Evolutionary conservation across 2,888 invertebrate genomes (phyloP), one percentile per base, ranked within the genome.

Genomic region (Galerucella calmariensis): DNA sequence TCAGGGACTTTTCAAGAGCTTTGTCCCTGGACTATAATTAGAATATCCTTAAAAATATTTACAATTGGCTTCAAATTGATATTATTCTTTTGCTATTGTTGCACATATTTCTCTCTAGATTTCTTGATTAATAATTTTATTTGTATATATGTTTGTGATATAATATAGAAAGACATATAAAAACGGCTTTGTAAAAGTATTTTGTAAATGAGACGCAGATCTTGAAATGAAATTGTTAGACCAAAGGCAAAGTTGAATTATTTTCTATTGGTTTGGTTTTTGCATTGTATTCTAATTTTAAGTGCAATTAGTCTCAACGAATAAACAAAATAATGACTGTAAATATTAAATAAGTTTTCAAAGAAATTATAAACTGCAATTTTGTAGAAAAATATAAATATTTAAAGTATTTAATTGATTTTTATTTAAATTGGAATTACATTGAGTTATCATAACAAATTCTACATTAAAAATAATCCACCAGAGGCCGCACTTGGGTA

Each of bases 371-470:
- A 78, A 78, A 72, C 75, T 82, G 80, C 81, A 82, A 81, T 66
- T 82, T 82, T 82, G 80, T 82, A 82, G 82, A 81, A 20, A 46
- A 82, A 81, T 81, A 80, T 77, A 80, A 79, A 68, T 67, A 75
- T 72, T 72, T 70, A 78, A 79, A 79, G 56, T 48, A n/a, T n/a
- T n/a, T n/a, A 69, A 58, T 53, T 56, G 46, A 48, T 44, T 14
- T 61, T 46, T 69, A n/a, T 69, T 69, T 69, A 20, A 27, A 61
- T 61, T 20, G 20, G 46, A 58, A 41, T 20, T 58, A 35, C 58
- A 58, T 16, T 68, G n/a, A 16, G n/a, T n/a, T 11, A 63, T 16
- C 16, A 44, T 63, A 44, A 44, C 35, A 62, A 41, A 63, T n/a
- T 10, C 16, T 20, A n/a, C 8, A 41, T 44, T 44, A 9, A 56